Evolutionary conservation across 2,797 vertebrate genomes (phyloP), one percentile per base, ranked within the genome.

Genomic region (Pristis pectinata): DNA sequence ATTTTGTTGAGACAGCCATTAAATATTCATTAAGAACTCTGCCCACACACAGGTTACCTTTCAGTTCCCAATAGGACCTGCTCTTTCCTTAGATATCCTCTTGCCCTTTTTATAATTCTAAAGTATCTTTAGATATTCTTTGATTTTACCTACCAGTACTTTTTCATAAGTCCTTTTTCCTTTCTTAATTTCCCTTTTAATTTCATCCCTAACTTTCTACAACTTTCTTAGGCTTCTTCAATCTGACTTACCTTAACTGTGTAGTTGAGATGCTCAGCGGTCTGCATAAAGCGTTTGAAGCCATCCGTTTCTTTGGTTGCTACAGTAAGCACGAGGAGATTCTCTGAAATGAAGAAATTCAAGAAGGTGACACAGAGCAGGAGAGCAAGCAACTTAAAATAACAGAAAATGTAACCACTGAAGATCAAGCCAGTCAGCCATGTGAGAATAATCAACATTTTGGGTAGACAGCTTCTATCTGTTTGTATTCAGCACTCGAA

Each of bases 221-320:
- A 72, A 27, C 24, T 24, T 30, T 72, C 70, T 24, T 27, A 70
- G 70, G 6, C 24, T 72, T 72, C 70, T 72, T 72, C 70, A 72
- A 24, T 72, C 70, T 24, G 1, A 95, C 95, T 94, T 97, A 99
- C 99, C 98, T 99, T 98, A 76, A 99, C 98, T 96, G 97, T 98
- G 96, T 99, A 99, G 96, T 99, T 99, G 97, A 99, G 99, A 95
- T 98, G 98, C 93, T 97, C 97, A 96, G 98, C 98, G 95, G 99
- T 98, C 96, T 97, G 97, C 98, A 99, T 98, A 96, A 99, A 99
- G 95, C 99, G 98, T 87, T 96, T 97, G 96, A 98, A 99, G 95
- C 99, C 99, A 95, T 99, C 99, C 0, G 97, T 98, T 97, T 99
- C 98, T 96, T 98, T 97, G 15, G 99, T 99, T 95, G 99, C 98